Conservation (phyloP, 2,797 vertebrate species). For the Aeoliscus strigatus region DNA sequence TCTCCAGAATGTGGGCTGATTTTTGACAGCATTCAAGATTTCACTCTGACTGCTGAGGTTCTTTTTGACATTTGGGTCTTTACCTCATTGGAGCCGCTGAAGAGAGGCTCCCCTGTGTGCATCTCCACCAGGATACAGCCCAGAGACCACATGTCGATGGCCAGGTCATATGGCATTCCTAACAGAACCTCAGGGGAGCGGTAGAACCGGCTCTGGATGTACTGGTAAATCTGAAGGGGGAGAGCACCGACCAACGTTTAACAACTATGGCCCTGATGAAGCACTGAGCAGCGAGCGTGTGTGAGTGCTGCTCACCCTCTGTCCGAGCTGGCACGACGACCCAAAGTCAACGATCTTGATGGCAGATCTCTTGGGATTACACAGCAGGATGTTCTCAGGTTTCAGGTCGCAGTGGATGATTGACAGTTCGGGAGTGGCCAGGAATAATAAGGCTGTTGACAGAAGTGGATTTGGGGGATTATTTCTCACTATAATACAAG, state of each 20-base stretch:
- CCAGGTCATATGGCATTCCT: slow-evolving; percentile 90
- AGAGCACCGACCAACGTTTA: no score
- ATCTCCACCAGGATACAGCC: slow-evolving; percentile 94
- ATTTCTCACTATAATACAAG: no score
- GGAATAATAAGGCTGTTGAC: slow-evolving; percentile 80
- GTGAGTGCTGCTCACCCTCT: slow-evolving; percentile 74
- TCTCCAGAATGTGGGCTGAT: no score
- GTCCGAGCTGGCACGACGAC: slow-evolving; percentile 88
- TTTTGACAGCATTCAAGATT: no score
- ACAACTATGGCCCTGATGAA: no score
- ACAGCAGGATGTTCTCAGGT: slow-evolving; percentile 91
- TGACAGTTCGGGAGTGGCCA: slow-evolving; percentile 90
- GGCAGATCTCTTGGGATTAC: slow-evolving; percentile 90
- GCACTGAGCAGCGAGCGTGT: background rate
- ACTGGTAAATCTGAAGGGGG: slow-evolving; percentile 97
- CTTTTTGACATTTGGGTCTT: no score
- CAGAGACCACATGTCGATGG: slow-evolving; percentile 94
- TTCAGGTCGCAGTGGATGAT: slow-evolving; percentile 96
- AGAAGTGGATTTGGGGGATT: no score
- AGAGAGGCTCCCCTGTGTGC: slow-evolving; percentile 92
- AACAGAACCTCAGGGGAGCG: slow-evolving; percentile 90
- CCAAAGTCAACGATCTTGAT: slow-evolving; percentile 93
- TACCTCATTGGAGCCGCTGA: slow-evolving; percentile 93
- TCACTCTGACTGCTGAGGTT: no score
- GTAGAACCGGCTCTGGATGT: slow-evolving; percentile 95